A percentile compares a stretch with the other conserved stretches of the same genome.
Evolutionary conservation across 2,797 vertebrate species (phyloP).

Genomic region (Enteromius fasciolatus): DNA sequence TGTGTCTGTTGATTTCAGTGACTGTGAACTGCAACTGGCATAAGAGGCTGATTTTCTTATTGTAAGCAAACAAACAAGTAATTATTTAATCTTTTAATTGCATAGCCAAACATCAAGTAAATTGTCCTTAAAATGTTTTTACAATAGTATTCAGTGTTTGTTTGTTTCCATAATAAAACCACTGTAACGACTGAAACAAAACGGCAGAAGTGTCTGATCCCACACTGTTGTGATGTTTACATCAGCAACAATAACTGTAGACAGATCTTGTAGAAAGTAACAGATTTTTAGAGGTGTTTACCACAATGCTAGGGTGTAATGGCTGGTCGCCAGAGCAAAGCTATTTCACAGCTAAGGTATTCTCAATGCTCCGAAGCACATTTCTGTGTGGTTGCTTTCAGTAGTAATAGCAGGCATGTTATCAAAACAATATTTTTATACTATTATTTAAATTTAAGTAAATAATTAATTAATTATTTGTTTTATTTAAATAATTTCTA

Average conservation of each 20-base stretch:
- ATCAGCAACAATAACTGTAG: not conserved
- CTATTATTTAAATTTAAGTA: too few relatives aligned
- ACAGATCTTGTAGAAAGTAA: too few relatives aligned
- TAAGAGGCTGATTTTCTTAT: not conserved
- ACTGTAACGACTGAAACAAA: not conserved
- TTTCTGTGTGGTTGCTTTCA: not conserved
- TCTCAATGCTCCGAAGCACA: not conserved
- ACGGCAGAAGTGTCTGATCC: not conserved
- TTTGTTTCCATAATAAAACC: not conserved
- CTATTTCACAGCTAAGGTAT: not conserved
- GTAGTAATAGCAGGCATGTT: not conserved
- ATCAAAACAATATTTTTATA: too few relatives aligned
- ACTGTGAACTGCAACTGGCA: constrained; percentile 11
- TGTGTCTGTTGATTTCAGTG: not conserved
- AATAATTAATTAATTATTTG: too few relatives aligned
- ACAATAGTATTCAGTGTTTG: not conserved
- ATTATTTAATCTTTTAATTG: not conserved
- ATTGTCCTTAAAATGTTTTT: not conserved
- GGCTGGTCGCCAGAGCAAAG: too few relatives aligned
- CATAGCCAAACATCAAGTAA: not conserved
- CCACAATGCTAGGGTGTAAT: not conserved
- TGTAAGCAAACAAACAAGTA: constrained; percentile 3
- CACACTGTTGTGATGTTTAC: not conserved
- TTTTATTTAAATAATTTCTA: too few relatives aligned
- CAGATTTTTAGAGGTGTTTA: not conserved